Percentiles rank a stretch among this genome's conserved stretches.
Evolutionary conservation across 2,797 vertebrate species (phyloP).

Genomic region (Ctenopoma kingsleyae): DNA sequence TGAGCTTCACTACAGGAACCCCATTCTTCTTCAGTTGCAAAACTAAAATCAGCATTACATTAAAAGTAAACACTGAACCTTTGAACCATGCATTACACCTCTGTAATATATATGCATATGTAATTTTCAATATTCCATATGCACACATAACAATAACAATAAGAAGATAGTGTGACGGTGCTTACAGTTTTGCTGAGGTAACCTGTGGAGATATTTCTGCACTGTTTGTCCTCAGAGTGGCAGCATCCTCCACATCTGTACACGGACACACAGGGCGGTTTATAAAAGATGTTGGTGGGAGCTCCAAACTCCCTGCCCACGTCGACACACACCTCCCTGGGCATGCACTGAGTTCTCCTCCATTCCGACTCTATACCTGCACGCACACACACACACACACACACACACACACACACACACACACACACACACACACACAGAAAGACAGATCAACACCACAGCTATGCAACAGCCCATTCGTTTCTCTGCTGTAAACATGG

Average conservation of each 20-base stretch:
- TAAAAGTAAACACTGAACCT: too few species aligned
- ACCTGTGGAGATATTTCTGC: conserved; percentile 94
- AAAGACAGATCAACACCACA: conserved; percentile 15
- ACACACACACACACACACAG: conserved; percentile 25
- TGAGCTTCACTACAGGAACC: too few species aligned
- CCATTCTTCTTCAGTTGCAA: too few species aligned
- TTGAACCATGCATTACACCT: too few species aligned
- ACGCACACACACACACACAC: conserved; percentile 60
- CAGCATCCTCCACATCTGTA: conserved; percentile 99
- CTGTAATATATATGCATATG: too few species aligned
- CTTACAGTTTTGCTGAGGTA: conserved; percentile 98
- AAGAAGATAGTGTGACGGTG: not conserved
- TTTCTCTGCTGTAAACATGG: too few species aligned
- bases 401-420: conserved; percentile 68
- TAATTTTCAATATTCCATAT: too few species aligned
- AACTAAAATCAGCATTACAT: too few species aligned
- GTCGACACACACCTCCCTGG: conserved; percentile 98
- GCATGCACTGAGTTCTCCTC: conserved; percentile 97
- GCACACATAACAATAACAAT: too few species aligned
- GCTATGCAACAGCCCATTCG: too few species aligned
- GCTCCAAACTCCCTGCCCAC: conserved; percentile 98
- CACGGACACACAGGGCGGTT: conserved; percentile 98
- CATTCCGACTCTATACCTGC: conserved; percentile 98
- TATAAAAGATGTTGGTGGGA: conserved; percentile 99
- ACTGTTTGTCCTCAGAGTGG: conserved; percentile 97